These are phyloP conservation scores for Strongylocentrotus purpuratus DNA, from an alignment of 35 echinoderm and acorn worm genomes.

Conservation along the genomic window DNA sequence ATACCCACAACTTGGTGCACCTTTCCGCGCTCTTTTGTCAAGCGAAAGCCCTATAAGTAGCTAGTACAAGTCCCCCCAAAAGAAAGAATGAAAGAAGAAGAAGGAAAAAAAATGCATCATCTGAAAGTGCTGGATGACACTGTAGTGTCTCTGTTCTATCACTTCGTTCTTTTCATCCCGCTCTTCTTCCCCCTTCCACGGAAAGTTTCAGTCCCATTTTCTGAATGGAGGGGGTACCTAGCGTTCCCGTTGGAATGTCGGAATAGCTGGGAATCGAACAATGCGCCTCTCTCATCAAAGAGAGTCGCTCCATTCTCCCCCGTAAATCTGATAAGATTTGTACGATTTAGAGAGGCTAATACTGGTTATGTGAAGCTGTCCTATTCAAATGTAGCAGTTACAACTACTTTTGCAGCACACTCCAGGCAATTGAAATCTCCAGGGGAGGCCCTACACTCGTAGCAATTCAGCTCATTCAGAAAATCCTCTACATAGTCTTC, in stretches of 20 bases:
- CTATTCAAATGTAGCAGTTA: slow-evolving; percentile 21
- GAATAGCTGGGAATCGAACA: neutral
- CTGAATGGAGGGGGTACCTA: neutral
- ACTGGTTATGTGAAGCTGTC: slow-evolving; percentile 23
- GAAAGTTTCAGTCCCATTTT: neutral
- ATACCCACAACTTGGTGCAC: neutral
- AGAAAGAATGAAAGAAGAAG: neutral
- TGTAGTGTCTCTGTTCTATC: slow-evolving; percentile 16
- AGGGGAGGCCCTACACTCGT: neutral
- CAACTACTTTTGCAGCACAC: neutral
- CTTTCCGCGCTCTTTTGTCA: neutral
- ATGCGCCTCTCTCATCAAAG: neutral
- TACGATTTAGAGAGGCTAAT: slow-evolving; percentile 47
- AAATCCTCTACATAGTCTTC: neutral
- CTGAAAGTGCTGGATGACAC: neutral
- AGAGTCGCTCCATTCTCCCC: neutral
- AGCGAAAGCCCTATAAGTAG: slow-evolving; percentile 15
- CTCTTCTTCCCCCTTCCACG: neutral
- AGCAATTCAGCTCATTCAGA: neutral
- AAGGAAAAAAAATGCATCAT: neutral
- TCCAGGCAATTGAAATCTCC: neutral
- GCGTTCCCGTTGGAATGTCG: neutral
- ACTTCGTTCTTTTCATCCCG: neutral
- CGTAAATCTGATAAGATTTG: slow-evolving; percentile 53
- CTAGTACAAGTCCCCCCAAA: neutral